Percentiles rank a stretch among this genome's conserved stretches.
Conservation (phyloP, 2,113 vertebrate genomes). For the Callipepla squamata region DNA sequence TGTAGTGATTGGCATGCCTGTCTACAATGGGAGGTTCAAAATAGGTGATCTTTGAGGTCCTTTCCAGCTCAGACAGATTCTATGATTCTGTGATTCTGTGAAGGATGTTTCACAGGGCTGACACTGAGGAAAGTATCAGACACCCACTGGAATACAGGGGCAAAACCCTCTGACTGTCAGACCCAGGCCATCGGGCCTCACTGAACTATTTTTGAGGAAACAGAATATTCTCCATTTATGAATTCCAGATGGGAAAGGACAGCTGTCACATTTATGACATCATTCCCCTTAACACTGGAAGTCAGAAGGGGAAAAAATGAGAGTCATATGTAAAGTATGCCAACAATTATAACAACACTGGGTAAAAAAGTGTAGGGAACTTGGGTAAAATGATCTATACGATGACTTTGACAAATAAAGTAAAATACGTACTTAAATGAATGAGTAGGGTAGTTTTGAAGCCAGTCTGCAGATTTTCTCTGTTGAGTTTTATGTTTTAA, state of each 20-base stretch:
- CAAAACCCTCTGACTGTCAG: conserved; percentile 6
- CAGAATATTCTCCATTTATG: conserved; percentile 18
- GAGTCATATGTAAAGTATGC: background rate
- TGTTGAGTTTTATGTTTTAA: background rate
- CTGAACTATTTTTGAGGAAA: conserved; percentile 23
- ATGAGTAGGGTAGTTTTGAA: background rate
- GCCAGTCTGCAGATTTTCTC: background rate
- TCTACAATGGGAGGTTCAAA: too few relatives aligned
- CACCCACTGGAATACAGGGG: background rate
- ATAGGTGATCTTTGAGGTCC: too few relatives aligned
- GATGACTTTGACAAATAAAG: background rate
- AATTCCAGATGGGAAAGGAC: conserved; percentile 43
- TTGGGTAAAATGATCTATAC: background rate
- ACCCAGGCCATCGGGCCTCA: background rate
- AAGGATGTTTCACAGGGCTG: background rate
- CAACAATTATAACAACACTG: background rate
- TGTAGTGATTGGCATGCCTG: too few relatives aligned
- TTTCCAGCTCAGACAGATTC: too few relatives aligned
- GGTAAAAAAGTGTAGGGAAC: background rate
- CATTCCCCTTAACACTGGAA: conserved; percentile 19
- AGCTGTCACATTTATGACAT: conserved; percentile 26
- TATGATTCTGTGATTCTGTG: too few relatives aligned
- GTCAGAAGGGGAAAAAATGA: background rate
- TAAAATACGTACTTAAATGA: background rate
- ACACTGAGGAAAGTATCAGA: background rate